Evolutionary conservation across 2,113 vertebrate species (phyloP).

Genomic region (Rhizomys pruinosus): DNA sequence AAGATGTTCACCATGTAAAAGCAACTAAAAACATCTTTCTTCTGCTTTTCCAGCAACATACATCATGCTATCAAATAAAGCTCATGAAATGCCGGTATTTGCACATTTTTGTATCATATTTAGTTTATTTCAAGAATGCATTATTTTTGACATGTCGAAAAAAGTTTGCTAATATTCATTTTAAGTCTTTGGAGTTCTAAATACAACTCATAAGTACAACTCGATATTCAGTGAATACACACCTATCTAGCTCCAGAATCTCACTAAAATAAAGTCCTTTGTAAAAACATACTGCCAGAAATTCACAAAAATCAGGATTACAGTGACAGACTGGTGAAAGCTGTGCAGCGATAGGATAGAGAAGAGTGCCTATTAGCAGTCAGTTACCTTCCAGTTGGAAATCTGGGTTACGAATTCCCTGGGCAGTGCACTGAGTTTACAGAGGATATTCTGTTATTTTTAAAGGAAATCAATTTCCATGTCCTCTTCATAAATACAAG

Average conservation of each 20-base stretch:
- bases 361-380: neutral
- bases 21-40: conserved; percentile 32
- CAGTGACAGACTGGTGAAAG: neutral
- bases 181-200: conserved; percentile 19
- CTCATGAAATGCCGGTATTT: conserved; percentile 47
- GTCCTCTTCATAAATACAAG: neutral
- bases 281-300: neutral
- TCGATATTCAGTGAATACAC: neutral
- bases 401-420: neutral
- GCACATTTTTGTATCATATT: conserved; percentile 22
- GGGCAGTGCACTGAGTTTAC: neutral
- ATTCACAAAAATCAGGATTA: neutral
- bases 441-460: neutral
- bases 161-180: conserved; percentile 27
- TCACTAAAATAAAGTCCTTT: neutral
- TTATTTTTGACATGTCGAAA: conserved; percentile 9
- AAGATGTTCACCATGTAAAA: conserved; percentile 54
- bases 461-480: neutral
- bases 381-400: neutral
- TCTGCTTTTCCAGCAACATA: conserved; percentile 38
- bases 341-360: neutral
- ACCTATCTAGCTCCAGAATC: neutral
- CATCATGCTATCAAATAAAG: conserved; percentile 49
- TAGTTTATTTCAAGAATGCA: conserved; percentile 51
- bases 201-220: neutral